Percentiles rank a stretch among this genome's conserved stretches.
These are phyloP conservation scores for Psettodes erumei DNA, from an alignment of 2,113 vertebrate species.

Conservation along the genomic window DNA sequence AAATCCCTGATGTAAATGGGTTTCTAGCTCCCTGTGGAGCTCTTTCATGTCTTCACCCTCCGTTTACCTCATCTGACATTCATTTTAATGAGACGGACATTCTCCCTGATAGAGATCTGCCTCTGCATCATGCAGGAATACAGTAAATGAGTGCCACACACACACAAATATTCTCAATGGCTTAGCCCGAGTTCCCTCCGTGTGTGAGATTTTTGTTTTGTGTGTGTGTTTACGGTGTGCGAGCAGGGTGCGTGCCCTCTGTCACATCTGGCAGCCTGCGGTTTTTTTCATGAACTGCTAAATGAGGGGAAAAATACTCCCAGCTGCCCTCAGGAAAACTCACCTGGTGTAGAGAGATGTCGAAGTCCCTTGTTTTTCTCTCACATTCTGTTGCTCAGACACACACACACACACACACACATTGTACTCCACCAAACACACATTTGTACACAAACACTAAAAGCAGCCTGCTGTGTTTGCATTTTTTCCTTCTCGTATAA, in stretches of 20 bases:
- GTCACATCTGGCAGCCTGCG: constrained; percentile 76
- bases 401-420: neutral
- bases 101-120: constrained; percentile 63
- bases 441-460: neutral
- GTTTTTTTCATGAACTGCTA: constrained; percentile 76
- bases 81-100: constrained; percentile 68
- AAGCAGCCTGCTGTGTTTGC: constrained; percentile 23
- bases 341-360: constrained; percentile 64
- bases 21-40: constrained; percentile 48
- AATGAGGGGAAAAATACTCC: constrained; percentile 78
- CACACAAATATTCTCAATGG: constrained; percentile 37
- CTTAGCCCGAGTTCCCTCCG: constrained; percentile 16
- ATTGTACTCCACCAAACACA: constrained; percentile 15
- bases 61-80: constrained; percentile 69
- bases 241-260: constrained; percentile 62
- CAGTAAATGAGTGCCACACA: constrained; percentile 49
- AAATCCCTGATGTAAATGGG: constrained; percentile 33
- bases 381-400: constrained; percentile 14
- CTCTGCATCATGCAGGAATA: constrained; percentile 45
- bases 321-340: constrained; percentile 68
- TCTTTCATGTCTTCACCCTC: constrained; percentile 66
- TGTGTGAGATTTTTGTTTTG: constrained; percentile 30
- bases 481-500: constrained; percentile 22
- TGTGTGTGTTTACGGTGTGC: constrained; percentile 59
- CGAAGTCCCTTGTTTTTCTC: constrained; percentile 31